These are phyloP conservation scores for Eira barbara DNA, from an alignment of 2,113 vertebrate species.

Conservation along the genomic window DNA sequence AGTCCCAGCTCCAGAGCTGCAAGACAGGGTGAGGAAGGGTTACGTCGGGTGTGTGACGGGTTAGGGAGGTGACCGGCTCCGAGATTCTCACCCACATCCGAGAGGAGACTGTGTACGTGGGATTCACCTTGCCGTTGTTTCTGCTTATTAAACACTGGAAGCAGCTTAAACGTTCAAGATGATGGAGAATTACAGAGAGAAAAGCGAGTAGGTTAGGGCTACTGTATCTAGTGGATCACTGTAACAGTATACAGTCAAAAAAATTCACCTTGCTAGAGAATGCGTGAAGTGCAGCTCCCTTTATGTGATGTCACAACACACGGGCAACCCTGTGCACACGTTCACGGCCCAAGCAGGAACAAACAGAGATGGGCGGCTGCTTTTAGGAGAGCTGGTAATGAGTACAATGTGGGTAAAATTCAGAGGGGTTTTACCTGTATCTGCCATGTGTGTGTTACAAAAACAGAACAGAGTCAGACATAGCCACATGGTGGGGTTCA, in stretches of 20 bases:
- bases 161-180: neutral
- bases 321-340: neutral
- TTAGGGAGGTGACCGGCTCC: neutral
- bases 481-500: neutral
- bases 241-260: neutral
- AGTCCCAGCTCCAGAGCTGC: neutral
- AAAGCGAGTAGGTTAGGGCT: neutral
- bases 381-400: neutral
- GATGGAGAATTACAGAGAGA: neutral
- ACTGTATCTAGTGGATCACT: neutral
- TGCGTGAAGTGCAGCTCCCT: neutral
- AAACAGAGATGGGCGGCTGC: neutral
- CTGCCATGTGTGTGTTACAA: neutral
- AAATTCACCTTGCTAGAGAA: neutral
- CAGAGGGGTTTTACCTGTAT: neutral
- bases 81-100: too few species aligned
- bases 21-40: neutral
- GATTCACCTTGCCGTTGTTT: fast-evolving
- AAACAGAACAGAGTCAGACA: neutral
- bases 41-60: neutral
- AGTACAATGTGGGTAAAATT: neutral
- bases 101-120: neutral
- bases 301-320: neutral
- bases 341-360: neutral
- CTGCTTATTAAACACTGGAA: neutral